These are phyloP conservation scores for Agrotis ipsilon DNA, from an alignment of 2,888 invertebrate genomes.

Conservation along the genomic window DNA sequence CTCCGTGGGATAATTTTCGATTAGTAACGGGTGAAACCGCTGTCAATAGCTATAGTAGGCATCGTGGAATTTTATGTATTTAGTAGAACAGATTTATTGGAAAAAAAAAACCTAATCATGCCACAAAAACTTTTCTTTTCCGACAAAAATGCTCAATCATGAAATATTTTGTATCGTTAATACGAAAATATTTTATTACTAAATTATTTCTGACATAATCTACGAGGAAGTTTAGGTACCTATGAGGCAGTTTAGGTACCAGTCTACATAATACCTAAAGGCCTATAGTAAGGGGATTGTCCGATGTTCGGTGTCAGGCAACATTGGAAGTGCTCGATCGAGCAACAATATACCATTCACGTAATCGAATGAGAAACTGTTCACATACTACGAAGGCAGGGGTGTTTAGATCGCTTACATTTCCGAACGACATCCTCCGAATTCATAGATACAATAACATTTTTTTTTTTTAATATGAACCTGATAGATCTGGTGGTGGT, in stretches of 20 bases:
- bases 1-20: no score
- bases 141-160: no score
- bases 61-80: no score
- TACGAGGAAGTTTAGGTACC: neutral
- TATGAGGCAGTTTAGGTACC: neutral
- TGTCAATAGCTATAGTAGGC: no score
- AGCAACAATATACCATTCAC: slow-evolving; percentile 41
- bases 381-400: neutral
- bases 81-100: neutral
- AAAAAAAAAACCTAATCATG: no score
- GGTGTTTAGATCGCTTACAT: neutral
- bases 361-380: slow-evolving; percentile 39
- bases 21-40: no score
- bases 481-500: no score
- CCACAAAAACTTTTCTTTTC: no score
- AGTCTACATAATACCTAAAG: neutral
- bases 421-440: neutral
- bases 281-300: slow-evolving; percentile 14
- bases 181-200: no score
- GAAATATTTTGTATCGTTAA: no score
- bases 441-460: neutral
- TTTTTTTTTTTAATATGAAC: no score
- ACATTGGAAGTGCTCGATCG: slow-evolving; percentile 43
- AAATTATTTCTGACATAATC: neutral
- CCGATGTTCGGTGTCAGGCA: slow-evolving; percentile 45